These are phyloP conservation scores for Idris sp. DNA, from an alignment of 1,140 invertebrate species.

Conservation along the genomic window DNA sequence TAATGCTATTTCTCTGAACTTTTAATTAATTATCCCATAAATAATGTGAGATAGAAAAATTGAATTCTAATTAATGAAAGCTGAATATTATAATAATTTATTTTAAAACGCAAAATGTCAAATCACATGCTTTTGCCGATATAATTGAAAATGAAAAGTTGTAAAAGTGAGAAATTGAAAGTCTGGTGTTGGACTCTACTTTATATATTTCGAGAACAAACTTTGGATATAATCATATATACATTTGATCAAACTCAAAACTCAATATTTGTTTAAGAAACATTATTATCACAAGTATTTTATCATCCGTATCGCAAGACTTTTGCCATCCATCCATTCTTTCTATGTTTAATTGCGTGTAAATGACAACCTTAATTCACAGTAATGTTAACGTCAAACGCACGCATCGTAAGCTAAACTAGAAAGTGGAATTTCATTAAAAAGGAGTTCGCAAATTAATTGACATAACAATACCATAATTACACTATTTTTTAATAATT, in stretches of 20 bases:
- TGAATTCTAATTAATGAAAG: too few relatives aligned
- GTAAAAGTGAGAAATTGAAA: too few relatives aligned
- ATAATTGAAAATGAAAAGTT: too few relatives aligned
- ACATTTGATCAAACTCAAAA: too few relatives aligned
- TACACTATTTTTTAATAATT: constrained; percentile 28
- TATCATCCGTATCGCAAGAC: constrained; percentile 4
- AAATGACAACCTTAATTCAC: constrained; percentile 36
- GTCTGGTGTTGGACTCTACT: too few relatives aligned
- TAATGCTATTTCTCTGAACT: too few relatives aligned
- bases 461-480: constrained; percentile 9
- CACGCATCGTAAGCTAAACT: constrained; percentile 38
- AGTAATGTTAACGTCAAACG: constrained; percentile 30
- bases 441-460: constrained; percentile 36
- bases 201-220: not conserved
- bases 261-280: constrained; percentile 1
- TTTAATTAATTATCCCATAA: too few relatives aligned
- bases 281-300: constrained; percentile 2
- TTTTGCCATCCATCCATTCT: constrained; percentile 32
- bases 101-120: too few relatives aligned
- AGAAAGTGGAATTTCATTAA: constrained; percentile 46
- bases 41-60: too few relatives aligned
- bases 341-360: constrained; percentile 48
- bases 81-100: too few relatives aligned
- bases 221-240: not conserved
- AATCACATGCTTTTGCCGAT: too few relatives aligned